Conservation (phyloP, 2,888 invertebrate species). For the Zelleria hepariella region DNA sequence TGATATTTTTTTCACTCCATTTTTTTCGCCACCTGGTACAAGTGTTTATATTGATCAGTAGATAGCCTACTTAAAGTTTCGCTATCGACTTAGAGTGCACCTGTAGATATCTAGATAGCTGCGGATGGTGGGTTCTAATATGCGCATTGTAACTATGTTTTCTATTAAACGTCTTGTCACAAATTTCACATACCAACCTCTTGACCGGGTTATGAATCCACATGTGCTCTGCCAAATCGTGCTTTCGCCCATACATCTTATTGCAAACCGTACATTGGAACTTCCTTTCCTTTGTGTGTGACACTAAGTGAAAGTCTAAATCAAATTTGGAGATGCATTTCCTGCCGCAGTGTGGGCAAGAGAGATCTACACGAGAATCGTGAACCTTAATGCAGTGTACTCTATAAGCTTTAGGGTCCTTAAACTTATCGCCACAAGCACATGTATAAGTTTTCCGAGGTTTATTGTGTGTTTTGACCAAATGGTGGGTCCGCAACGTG, state of each 20-base stretch:
- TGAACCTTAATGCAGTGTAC: constrained; percentile 21
- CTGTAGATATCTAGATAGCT: too few relatives aligned
- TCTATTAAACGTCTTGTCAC: constrained; percentile 52
- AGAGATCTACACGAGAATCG: constrained; percentile 12
- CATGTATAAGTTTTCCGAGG: constrained; percentile 18
- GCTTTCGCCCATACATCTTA: constrained; percentile 48
- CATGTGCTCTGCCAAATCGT: constrained; percentile 51
- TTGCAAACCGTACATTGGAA: constrained; percentile 43
- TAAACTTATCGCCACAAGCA: constrained; percentile 22
- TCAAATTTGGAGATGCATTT: constrained; percentile 46
- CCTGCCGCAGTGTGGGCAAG: constrained; percentile 47
- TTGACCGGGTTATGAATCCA: constrained; percentile 69
- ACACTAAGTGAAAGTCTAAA: constrained; percentile 32
- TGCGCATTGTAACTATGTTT: constrained; percentile 55
- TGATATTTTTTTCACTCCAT: too few relatives aligned
- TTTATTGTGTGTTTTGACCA: constrained; percentile 19
- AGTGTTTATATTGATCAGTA: too few relatives aligned
- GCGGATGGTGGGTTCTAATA: constrained; percentile 21
- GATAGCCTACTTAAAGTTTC: too few relatives aligned
- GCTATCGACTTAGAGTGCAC: too few relatives aligned
- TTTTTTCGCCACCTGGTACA: too few relatives aligned
- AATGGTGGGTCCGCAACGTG: constrained; percentile 20
- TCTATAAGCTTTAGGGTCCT: constrained; percentile 15
- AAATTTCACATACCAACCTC: constrained; percentile 59
- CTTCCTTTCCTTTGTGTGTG: constrained; percentile 32